These are phyloP conservation scores for Ptychadena robeensis DNA, from an alignment of 2,797 vertebrate species.

Conservation along the genomic window DNA sequence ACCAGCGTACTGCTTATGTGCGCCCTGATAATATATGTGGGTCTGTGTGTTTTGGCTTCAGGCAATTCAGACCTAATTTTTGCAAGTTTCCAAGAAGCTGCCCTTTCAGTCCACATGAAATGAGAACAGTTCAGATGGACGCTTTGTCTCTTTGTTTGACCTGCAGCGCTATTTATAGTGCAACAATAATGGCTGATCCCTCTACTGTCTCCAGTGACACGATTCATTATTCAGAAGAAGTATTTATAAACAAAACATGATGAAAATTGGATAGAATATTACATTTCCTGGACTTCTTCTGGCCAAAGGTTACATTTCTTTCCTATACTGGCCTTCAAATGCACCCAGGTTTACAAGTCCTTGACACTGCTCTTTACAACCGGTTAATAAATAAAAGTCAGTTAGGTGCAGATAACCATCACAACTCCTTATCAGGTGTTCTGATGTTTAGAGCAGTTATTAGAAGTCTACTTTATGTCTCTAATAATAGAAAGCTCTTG, in stretches of 20 bases:
- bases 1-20: too few species aligned
- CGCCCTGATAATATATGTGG: too few species aligned
- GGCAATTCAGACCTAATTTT: too few species aligned
- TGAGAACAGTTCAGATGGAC: not conserved
- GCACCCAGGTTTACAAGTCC: not conserved
- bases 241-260: conserved; percentile 7
- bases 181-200: not conserved
- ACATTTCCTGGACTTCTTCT: not conserved
- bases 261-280: conserved; percentile 9
- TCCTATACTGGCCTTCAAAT: not conserved
- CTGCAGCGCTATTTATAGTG: not conserved
- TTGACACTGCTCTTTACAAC: too few species aligned
- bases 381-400: not conserved
- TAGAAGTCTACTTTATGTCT: too few species aligned
- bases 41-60: too few species aligned
- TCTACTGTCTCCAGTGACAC: not conserved
- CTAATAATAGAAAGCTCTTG: too few species aligned
- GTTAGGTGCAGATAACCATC: not conserved
- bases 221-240: conserved; percentile 16
- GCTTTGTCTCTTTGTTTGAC: not conserved
- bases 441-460: too few species aligned
- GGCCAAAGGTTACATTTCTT: not conserved
- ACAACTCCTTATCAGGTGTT: too few species aligned
- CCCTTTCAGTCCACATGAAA: not conserved
- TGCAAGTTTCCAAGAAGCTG: not conserved